Percentiles rank a stretch among this genome's conserved stretches.
Conservation (phyloP, 2,888 invertebrate genomes). For the Liposcelis brunnea region DNA sequence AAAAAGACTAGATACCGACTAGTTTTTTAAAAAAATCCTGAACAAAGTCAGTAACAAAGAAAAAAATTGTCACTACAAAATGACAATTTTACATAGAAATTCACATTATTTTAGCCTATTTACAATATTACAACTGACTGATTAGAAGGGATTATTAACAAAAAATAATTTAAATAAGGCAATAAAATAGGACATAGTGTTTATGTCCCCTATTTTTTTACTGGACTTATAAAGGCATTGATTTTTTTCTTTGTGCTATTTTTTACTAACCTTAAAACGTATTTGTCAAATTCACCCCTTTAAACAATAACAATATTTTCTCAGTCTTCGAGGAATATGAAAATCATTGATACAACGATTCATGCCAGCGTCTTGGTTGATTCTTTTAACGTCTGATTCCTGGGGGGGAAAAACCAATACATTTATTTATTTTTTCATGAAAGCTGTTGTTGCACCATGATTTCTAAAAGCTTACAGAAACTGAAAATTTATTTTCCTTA, state of each 20-base stretch:
- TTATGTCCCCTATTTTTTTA: no score
- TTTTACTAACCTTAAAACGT: slow-evolving; percentile 9
- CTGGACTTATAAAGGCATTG: not conserved
- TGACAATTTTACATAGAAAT: no score
- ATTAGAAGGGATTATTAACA: no score
- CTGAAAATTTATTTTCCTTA: slow-evolving; percentile 35
- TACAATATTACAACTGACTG: no score
- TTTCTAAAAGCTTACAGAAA: slow-evolving; percentile 31
- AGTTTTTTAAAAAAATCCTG: no score
- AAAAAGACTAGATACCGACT: no score
- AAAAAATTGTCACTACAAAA: no score
- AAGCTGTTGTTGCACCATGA: not conserved
- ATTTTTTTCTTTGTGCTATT: not conserved
- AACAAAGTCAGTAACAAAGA: no score
- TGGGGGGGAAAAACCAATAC: slow-evolving; percentile 20
- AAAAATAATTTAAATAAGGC: no score
- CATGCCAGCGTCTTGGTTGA: slow-evolving; percentile 67
- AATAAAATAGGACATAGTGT: no score
- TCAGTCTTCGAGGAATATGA: slow-evolving; percentile 42
- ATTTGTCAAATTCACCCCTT: slow-evolving; percentile 9
- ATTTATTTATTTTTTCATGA: no score
- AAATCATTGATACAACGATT: slow-evolving; percentile 62
- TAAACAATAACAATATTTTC: slow-evolving; percentile 70
- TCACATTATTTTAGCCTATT: no score
- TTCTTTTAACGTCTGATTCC: slow-evolving; percentile 53